Evolutionary conservation across 30 jellyfish, hydroid and myxozoan genomes (phyloP), one percentile per base, ranked within the genome.

Genomic region (Nemopilema nomurai): DNA sequence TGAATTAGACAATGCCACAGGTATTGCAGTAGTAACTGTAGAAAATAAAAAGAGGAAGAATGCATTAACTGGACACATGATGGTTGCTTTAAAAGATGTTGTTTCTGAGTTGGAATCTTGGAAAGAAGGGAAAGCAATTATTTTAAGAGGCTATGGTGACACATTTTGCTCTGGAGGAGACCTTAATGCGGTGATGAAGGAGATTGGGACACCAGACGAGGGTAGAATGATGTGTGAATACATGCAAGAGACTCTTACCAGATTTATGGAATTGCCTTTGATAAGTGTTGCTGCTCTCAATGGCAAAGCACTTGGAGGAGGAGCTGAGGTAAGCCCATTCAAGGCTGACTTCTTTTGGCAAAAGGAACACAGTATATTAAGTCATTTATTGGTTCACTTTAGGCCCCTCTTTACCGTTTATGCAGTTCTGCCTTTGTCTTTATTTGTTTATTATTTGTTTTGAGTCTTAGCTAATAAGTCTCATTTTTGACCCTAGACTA

Each of bases 131-230:
- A 92, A 92, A 52, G 91, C 93, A 1, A 91, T 92, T 8, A 32
- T 92, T 22, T 51, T 92, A 29, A 75, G 73, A 16, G 98, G 98
- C 13, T 21, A 86, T 67, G 87, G 89, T 0, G 92, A 78, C 41
- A 86, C 90, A 4, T 92, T 92, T 65, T 92, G 98, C 64, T 88
- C 97, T 53, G 98, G 98, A 30, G 98, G 98, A 24, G 98, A 92
- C 81, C 88, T 92, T 66, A 70, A 65, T 29, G 83, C 87, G n/a
- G 93, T 92, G n/a, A 82, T 92, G 92, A 83, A 77, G 51, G 88
- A 87, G 64, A 67, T 92, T 64, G 90, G 90, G 0, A 87, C 97
- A 67, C 88, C 97, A 23, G 92, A 87, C 29, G 92, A 87, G 20
- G 98, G 98, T 0, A 51, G 84, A 16, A 73, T 87, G 79, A 92